A percentile compares a stretch with the other conserved stretches of the same genome.
phyloP scores from a whole-genome alignment of 2,113 vertebrate species.

The Mola mola region DNA sequence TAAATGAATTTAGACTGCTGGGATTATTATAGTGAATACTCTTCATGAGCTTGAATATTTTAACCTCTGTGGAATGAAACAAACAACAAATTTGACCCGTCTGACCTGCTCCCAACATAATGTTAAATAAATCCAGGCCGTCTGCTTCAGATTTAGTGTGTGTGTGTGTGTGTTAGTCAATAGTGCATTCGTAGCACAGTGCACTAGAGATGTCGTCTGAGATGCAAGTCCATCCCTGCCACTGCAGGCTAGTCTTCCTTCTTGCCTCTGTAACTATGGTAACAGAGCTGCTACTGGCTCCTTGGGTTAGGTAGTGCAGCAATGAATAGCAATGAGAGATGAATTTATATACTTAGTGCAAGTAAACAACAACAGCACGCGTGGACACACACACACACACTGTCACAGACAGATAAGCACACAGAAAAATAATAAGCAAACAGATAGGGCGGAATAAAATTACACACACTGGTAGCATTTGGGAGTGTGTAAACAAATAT shows the following conservation, averaged over 20 bases:
- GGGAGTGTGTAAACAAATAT: constrained; percentile 45
- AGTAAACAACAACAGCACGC: constrained; percentile 51
- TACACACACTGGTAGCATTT: constrained; percentile 12
- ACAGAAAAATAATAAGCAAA: constrained; percentile 23
- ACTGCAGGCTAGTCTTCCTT: constrained; percentile 64
- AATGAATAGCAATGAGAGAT: constrained; percentile 66
- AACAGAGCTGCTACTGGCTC: constrained; percentile 71
- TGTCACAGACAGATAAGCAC: neutral
- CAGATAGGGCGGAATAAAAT: constrained; percentile 3
- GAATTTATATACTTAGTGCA: constrained; percentile 50
- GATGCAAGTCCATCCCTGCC: constrained; percentile 51
- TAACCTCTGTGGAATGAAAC: no score
- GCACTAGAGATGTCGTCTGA: constrained; percentile 35
- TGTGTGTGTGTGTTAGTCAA: no score
- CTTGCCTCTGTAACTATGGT: constrained; percentile 73
- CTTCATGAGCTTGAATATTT: no score
- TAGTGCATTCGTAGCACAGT: constrained; percentile 16
- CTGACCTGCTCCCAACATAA: no score
- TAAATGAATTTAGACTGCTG: no score
- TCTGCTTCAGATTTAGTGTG: no score
- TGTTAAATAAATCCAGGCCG: no score
- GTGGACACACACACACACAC: neutral
- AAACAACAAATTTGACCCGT: neutral
- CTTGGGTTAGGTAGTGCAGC: constrained; percentile 63
- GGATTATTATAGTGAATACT: no score